Evolutionary conservation across 1,140 invertebrate species (phyloP).

Genomic region (Lepidurus packardi): DNA sequence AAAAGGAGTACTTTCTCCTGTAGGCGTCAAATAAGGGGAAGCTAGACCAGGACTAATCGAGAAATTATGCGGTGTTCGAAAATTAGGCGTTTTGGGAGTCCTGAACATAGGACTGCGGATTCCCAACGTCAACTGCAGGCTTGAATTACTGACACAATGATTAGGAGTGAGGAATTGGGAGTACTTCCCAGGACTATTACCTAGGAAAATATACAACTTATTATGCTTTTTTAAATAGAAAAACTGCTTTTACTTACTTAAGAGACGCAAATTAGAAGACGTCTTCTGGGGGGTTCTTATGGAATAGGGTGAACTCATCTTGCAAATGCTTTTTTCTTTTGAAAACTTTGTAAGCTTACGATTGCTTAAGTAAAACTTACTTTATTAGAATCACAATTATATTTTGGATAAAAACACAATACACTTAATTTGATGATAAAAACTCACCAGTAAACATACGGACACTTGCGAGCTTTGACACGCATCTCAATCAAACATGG

Average conservation of each 20-base stretch:
- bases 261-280: background rate
- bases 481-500: no score
- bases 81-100: background rate
- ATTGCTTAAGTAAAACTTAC: background rate
- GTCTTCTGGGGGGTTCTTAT: background rate
- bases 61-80: background rate
- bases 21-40: background rate
- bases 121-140: background rate
- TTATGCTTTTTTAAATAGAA: background rate
- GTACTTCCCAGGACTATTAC: background rate
- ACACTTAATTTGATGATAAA: no score
- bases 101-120: background rate
- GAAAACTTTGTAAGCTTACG: background rate
- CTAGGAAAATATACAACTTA: background rate
- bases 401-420: no score
- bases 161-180: background rate
- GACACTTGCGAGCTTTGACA: no score
- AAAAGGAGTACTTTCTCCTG: background rate
- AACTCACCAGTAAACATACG: no score
- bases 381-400: no score
- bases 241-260: background rate
- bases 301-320: background rate
- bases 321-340: background rate
- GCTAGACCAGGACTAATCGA: background rate
- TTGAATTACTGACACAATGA: background rate